These are phyloP conservation scores for Siderastrea siderea DNA, from an alignment of 92 coral and sea anemone genomes.

Conservation along the genomic window DNA sequence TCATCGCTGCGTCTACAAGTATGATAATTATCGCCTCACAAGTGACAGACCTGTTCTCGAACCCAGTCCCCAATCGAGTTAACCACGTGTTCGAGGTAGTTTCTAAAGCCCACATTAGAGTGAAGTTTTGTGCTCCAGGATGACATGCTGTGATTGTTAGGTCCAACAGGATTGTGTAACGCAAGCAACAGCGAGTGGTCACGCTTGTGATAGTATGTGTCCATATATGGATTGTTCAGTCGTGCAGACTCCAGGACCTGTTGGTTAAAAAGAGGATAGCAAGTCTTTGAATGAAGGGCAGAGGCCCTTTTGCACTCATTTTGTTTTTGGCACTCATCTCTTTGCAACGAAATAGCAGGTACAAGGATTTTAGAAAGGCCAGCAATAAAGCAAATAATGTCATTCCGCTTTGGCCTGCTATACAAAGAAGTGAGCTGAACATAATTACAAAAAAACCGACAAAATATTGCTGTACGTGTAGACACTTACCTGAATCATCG, in stretches of 20 bases:
- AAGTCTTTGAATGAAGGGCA: background rate
- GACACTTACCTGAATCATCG: conserved; percentile 84
- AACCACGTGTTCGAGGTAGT: conserved; percentile 96
- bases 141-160: conserved; percentile 57
- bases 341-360: no score
- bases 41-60: conserved; percentile 48
- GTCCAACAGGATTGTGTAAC: conserved; percentile 94
- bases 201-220: conserved; percentile 95
- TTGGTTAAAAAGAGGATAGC: background rate
- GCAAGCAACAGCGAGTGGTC: conserved; percentile 92
- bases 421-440: no score
- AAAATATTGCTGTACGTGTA: background rate
- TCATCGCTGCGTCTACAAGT: no score
- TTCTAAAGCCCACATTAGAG: conserved; percentile 98
- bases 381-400: background rate
- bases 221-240: conserved; percentile 80
- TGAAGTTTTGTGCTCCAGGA: conserved; percentile 93
- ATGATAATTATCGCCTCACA: no score
- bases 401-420: no score
- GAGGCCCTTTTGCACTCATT: no score
- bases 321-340: no score
- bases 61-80: conserved; percentile 81
- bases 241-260: conserved; percentile 93
- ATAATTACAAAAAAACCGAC: background rate
- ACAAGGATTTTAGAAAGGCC: no score